phyloP scores from a whole-genome alignment of 2,797 vertebrate genomes.

The Anomalospiza imberbis region DNA sequence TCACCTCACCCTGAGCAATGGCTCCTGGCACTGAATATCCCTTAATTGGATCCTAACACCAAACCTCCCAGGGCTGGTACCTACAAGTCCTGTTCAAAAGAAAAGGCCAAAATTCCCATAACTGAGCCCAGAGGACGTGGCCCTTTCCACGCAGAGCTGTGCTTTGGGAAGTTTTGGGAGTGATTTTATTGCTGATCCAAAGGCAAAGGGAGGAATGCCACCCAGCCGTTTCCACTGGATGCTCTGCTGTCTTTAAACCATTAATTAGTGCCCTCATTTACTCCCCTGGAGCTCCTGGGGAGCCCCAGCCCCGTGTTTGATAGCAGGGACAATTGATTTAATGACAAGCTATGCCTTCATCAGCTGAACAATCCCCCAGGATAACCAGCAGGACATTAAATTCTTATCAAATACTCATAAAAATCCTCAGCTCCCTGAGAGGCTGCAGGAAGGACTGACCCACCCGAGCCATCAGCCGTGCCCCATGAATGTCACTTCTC shows the following conservation, averaged over 20 bases:
- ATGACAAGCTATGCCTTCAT: neutral
- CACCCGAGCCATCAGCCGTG: neutral
- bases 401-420: neutral
- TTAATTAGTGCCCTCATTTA: constrained; percentile 48
- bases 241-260: neutral
- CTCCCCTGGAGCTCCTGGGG: constrained; percentile 4
- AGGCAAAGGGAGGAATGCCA: neutral
- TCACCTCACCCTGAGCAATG: neutral
- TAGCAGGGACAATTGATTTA: constrained; percentile 9
- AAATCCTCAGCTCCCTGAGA: rapidly evolving
- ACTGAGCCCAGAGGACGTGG: rapidly evolving
- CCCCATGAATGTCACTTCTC: rapidly evolving
- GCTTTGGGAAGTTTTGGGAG: neutral
- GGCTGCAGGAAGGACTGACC: neutral
- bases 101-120: neutral
- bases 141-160: rapidly evolving
- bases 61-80: neutral
- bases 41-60: rapidly evolving
- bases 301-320: neutral
- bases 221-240: neutral
- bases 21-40: neutral
- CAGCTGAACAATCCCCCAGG: neutral
- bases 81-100: neutral
- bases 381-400: neutral
- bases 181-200: neutral